Base-by-base conservation (phyloP, 2,888 invertebrate genomes). In the Homarus gammarus region DNA sequence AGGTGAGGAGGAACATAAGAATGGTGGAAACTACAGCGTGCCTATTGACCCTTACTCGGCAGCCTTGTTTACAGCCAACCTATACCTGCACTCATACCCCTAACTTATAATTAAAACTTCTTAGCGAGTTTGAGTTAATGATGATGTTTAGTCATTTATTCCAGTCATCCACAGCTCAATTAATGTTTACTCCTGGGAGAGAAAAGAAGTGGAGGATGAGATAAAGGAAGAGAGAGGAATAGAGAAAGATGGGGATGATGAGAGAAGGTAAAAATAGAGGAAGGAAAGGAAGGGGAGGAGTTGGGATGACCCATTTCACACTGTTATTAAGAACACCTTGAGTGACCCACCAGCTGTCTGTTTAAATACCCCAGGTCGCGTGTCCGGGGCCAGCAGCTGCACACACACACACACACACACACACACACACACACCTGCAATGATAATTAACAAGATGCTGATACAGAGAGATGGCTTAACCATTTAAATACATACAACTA, bases 281-380 rank as follows among this genome's bases (percentile, higher is more conserved):
- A 12, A 2, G 70, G 33, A 70, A 36, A 5, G 31, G 70, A 56
- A 56, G 22, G 49, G 12, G 56, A 56, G 78, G 15, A 38, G 56
- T 15, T 27, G 27, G 38, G 18, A 31, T 56, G 56, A 31, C 22
- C 36, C 33, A 56, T 2, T 36, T 15, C 15, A 78, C 33, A 33
- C 10, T 1, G 77, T 22, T 31, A 77, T 77, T 77, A 77, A 44
- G 56, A 56, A 78, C 77, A 78, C 56, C 77, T 77, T 77, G 78
- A 56, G 56, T 22, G 78, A 36, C 51, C 31, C 36, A 56, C 15
- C 77, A 56, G 56, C 56, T 68, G 40, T 27, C 0, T 44, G 56
- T 78, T 77, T 78, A 78, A 78, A 78, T 56, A 36, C 33, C 77
- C 75, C 36, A 27, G 56, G 78, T 73, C 36, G 22, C 40, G 18